Base-by-base conservation (phyloP, 2,113 vertebrate species). In the Progne subis region DNA sequence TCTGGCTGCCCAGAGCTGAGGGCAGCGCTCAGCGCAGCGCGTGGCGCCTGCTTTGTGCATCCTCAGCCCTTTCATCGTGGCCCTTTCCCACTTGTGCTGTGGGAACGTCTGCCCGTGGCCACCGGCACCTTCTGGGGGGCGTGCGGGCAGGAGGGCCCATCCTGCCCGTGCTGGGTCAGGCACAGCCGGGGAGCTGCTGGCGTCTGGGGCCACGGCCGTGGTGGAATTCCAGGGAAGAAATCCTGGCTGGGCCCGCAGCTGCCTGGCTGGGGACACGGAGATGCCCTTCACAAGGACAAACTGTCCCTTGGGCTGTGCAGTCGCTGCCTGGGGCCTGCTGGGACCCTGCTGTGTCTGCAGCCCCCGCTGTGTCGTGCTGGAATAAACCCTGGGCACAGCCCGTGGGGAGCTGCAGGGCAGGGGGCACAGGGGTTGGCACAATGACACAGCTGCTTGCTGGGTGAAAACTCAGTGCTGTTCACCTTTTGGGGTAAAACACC, bases 21-120 rank as follows among this genome's bases (percentile, higher is more conserved):
- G 67, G 75, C 80, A 86, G 85, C 2, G 19, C 18, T 84, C 47
- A 11, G 60, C 0, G 0, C 83, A 41, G 84, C 93, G 69, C 59
- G 41, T 91, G 92, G 65, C 91, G 68, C 82, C 46, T 1, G 43
- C 92, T 94, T 91, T 95, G 88, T 95, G 96, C 95, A 75, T 56
- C 85, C 93, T 96, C 90, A 96, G 94, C 94, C 94, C 80, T 96
- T 97, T 94, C 7, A 86, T 96, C 90, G 47, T 88, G 39, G 69
- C 52, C 86, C 64, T 70, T 74, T 82, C 23, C 88, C 83, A 46
- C 90, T 76, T n/a, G 70, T 4, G 17, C 82, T 74, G 76, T 86
- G 80, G 14, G 88, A 77, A 25, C 1, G 0, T 57, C 82, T 53
- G 63, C 55, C 82, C 6, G 10, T 1, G 8, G 76, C 82, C 29